A percentile compares a stretch with the other conserved stretches of the same genome.
Evolutionary conservation across 1,140 invertebrate species (phyloP).

Genomic region (Drosophila athabasca): DNA sequence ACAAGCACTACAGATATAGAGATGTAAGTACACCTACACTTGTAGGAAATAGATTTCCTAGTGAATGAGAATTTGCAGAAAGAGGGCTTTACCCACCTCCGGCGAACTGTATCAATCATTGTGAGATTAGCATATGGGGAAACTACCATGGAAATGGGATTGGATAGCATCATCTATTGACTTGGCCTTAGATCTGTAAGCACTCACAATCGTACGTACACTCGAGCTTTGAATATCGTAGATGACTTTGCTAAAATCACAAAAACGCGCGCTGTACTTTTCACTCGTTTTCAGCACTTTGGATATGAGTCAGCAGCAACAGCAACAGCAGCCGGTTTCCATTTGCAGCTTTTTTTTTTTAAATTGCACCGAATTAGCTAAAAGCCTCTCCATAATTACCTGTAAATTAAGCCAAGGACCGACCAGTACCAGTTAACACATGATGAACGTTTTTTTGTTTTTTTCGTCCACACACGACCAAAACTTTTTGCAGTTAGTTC

Average conservation of each 20-base stretch:
- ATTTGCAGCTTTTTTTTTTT: constrained; percentile 50
- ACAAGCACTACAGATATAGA: not conserved
- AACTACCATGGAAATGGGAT: constrained; percentile 23
- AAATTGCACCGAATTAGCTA: constrained; percentile 51
- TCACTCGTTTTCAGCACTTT: constrained; percentile 32
- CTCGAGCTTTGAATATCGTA: constrained; percentile 48
- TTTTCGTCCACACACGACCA: not conserved
- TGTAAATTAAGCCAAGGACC: constrained; percentile 52
- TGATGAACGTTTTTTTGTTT: constrained; percentile 24
- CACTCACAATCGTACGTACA: constrained; percentile 22
- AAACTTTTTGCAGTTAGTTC: not conserved
- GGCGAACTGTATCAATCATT: constrained; percentile 42
- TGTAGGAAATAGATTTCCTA: constrained; percentile 17
- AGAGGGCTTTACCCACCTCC: constrained; percentile 34
- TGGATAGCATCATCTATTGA: constrained; percentile 47
- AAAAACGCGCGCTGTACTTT: not conserved
- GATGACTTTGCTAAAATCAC: constrained; percentile 51
- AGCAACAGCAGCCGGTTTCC: constrained; percentile 60
- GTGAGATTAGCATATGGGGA: constrained; percentile 38
- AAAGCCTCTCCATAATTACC: constrained; percentile 67
- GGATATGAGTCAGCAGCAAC: constrained; percentile 61
- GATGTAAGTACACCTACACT: too few species aligned
- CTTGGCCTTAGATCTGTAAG: constrained; percentile 51
- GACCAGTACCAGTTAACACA: constrained; percentile 42
- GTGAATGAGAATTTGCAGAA: constrained; percentile 57